Base-by-base conservation (phyloP, 2,113 vertebrate species). In the Ptilonorhynchus violaceus region DNA sequence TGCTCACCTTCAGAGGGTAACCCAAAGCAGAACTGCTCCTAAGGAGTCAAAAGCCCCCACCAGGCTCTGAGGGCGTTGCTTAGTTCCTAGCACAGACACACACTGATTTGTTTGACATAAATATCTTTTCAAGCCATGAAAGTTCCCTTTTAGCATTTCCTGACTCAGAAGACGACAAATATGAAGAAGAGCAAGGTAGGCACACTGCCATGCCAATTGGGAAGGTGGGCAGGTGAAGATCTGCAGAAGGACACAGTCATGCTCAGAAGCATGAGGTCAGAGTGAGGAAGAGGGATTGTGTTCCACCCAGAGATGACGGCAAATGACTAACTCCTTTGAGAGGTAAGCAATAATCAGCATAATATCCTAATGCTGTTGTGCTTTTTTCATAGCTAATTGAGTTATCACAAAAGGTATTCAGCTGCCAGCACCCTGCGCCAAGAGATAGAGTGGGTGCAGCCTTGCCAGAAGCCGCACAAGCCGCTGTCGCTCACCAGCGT, bases 1-100 rank as follows among this genome's bases (percentile, higher is more conserved):
- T 10, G 2, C 41, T 56, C 33, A 50, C 7, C 24, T 55, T 39
- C 28, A 10, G 16, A 35, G 33, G 44, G 37, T 55, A 78, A 46
- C 13, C 5, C 10, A 12, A 21, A 0, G 0, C 0, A 0, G 60
- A 84, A 66, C 4, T 25, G 30, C 10, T 19, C 33, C 21, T 44
- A 31, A 9, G 37, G 25, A 47, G 35, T 17, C 13, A 72, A 85
- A 39, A 94, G 84, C 4, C 22, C 25, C 23, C 10, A 6, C 33
- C 0, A 0, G n/a, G 18, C 15, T 80, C 52, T 67, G 46, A 58
- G 30, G 70, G 27, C 1, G 1, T 17, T 1, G 6, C 42, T 66
- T 70, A 73, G 18, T 55, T 73, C 23, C 66, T 33, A 69, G 73
- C 44, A 63, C 50, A 59, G 8, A 39, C 31, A 66, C 3, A 2